Evolutionary conservation across 1,140 invertebrate genomes (phyloP).

Genomic region (Aphaenogaster rudis): DNA sequence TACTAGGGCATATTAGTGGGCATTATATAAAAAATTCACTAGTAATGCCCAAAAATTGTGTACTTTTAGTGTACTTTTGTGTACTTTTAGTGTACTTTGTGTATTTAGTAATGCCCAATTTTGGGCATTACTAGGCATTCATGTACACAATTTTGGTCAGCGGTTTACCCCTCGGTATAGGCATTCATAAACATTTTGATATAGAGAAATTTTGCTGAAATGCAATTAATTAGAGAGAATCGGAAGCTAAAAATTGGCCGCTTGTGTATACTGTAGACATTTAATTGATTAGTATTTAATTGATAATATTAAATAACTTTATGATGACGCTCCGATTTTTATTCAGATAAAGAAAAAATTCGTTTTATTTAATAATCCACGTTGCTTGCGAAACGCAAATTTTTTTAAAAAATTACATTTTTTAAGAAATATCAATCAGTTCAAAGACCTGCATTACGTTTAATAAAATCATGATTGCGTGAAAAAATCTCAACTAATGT

Average conservation of each 20-base stretch:
- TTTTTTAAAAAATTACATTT: not conserved
- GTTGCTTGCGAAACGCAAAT: not conserved
- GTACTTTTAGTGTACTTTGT: too few species aligned
- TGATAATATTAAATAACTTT: not conserved
- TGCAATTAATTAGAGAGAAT: not conserved
- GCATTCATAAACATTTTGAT: not conserved
- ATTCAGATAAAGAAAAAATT: not conserved
- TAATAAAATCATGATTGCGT: not conserved
- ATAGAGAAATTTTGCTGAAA: not conserved
- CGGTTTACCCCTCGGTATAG: not conserved
- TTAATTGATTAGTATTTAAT: not conserved
- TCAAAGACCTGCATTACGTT: not conserved
- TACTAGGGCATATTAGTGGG: too few species aligned
- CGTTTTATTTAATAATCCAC: not conserved
- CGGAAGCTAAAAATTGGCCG: not conserved
- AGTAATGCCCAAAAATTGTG: too few species aligned
- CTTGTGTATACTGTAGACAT: not conserved
- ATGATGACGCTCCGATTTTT: not conserved
- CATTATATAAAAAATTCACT: too few species aligned
- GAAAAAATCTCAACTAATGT: slow-evolving; percentile 31
- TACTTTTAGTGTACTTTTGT: too few species aligned
- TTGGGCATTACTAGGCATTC: too few species aligned
- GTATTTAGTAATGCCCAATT: too few species aligned
- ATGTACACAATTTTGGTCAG: too few species aligned
- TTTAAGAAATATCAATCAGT: not conserved